These are phyloP conservation scores for Nasonia vitripennis DNA, from an alignment of 1,140 invertebrate species.

Conservation along the genomic window DNA sequence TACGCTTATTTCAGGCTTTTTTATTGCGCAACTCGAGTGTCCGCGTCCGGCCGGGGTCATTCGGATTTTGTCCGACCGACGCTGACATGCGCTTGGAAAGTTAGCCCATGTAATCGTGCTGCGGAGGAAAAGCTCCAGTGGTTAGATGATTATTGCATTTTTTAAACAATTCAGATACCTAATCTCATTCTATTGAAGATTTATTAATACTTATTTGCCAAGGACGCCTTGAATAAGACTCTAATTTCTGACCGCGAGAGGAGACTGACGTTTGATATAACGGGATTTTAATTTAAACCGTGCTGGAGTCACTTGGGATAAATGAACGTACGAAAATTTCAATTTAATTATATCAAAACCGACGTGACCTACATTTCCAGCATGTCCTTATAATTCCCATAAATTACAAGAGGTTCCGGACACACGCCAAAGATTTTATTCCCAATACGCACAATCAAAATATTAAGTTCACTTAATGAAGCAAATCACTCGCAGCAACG, in stretches of 20 bases:
- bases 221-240: too few species aligned
- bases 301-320: background rate
- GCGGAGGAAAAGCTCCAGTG: too few species aligned
- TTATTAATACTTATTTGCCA: too few species aligned
- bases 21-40: background rate
- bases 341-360: slow-evolving; percentile 22
- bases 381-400: background rate
- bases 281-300: background rate
- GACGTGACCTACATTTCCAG: background rate
- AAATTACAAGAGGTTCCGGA: background rate
- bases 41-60: background rate
- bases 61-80: background rate
- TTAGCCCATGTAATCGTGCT: background rate
- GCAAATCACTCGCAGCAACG: too few species aligned
- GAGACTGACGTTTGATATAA: background rate
- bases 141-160: too few species aligned
- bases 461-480: too few species aligned
- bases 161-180: too few species aligned
- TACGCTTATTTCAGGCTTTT: background rate
- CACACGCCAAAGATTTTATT: too few species aligned
- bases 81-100: background rate
- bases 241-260: too few species aligned
- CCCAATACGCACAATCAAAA: too few species aligned
- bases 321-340: background rate
- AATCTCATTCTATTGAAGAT: too few species aligned